These are phyloP conservation scores for Ormia ochracea DNA, from an alignment of 2,888 invertebrate species.

Conservation along the genomic window DNA sequence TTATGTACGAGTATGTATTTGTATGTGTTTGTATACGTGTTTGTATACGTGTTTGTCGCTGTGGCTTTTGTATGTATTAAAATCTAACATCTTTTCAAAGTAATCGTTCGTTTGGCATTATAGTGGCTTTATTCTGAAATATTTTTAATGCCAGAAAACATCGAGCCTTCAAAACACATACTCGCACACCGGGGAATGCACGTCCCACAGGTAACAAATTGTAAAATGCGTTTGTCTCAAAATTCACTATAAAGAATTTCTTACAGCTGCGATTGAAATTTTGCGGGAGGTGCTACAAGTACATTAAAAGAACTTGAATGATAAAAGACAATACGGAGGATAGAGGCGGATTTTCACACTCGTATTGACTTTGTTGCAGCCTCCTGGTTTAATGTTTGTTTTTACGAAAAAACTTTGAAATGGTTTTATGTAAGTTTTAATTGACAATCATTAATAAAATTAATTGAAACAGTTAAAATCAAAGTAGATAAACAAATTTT, in stretches of 20 bases:
- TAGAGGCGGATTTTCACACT: too few relatives aligned
- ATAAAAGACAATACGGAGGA: neutral
- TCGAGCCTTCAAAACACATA: too few relatives aligned
- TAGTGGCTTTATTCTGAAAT: conserved; percentile 34
- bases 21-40: neutral
- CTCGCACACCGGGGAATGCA: too few relatives aligned
- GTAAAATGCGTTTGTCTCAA: conserved; percentile 19
- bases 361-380: too few relatives aligned
- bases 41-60: neutral
- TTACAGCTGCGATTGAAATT: neutral
- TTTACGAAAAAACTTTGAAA: too few relatives aligned
- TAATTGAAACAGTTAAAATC: conserved; percentile 49
- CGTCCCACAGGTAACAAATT: too few relatives aligned
- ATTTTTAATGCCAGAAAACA: too few relatives aligned
- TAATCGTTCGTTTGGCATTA: neutral
- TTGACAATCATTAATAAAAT: conserved; percentile 48
- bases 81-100: neutral
- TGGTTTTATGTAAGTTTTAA: conserved; percentile 26
- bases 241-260: neutral
- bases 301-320: neutral
- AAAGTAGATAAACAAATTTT: conserved; percentile 8
- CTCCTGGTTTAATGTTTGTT: too few relatives aligned
- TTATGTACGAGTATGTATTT: neutral
- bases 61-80: neutral
- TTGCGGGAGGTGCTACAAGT: neutral